phyloP scores from a whole-genome alignment of 1,140 invertebrate species.

The Aphaenogaster rudis region DNA sequence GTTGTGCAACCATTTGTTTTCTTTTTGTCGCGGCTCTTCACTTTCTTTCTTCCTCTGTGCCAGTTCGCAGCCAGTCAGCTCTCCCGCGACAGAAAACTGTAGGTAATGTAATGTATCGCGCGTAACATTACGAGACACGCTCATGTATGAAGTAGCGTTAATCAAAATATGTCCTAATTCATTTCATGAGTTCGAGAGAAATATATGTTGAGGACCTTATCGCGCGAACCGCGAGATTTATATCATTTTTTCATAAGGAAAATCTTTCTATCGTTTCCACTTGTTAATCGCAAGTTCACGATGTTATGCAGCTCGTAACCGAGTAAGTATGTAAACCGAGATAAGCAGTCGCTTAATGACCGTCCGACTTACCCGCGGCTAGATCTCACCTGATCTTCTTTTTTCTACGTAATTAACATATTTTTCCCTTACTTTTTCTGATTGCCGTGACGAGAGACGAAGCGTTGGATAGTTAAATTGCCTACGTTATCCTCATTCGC shows the following conservation, averaged over 20 bases:
- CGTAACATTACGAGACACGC: background rate
- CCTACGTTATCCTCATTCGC: conserved; percentile 50
- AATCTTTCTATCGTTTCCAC: no score
- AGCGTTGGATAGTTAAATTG: conserved; percentile 30
- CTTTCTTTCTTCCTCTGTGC: background rate
- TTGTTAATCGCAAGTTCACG: background rate
- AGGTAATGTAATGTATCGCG: background rate
- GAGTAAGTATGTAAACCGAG: background rate
- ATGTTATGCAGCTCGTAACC: background rate
- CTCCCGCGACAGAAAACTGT: background rate
- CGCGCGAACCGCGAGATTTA: conserved; percentile 1
- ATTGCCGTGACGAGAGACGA: conserved; percentile 11
- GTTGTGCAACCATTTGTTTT: background rate
- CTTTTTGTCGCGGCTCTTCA: conserved; percentile 8
- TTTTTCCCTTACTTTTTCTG: conserved; percentile 11
- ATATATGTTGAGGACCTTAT: background rate
- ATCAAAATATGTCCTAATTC: conserved; percentile 15
- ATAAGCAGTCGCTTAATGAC: conserved; percentile 11
- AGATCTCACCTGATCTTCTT: background rate
- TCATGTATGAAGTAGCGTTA: background rate
- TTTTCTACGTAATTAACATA: conserved; percentile 8
- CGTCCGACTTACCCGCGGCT: background rate
- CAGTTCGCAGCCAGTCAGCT: background rate
- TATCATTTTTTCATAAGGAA: background rate
- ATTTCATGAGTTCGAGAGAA: background rate